These are phyloP conservation scores for Elephantulus edwardii DNA, from an alignment of 2,113 vertebrate species.

Conservation along the genomic window DNA sequence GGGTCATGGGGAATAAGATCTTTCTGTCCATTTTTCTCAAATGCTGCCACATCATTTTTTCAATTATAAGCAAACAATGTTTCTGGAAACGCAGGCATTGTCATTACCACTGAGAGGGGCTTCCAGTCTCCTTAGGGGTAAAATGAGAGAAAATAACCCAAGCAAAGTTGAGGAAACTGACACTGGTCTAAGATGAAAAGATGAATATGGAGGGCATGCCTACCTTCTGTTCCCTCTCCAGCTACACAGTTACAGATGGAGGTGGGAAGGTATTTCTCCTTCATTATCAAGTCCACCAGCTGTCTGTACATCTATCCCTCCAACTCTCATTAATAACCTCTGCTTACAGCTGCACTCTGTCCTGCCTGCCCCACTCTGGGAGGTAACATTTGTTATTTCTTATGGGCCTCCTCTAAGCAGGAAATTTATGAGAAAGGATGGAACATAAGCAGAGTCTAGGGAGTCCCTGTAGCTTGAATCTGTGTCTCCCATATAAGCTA, in stretches of 20 bases:
- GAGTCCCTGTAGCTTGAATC: background rate
- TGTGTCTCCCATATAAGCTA: background rate
- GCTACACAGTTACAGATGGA: background rate
- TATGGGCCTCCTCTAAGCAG: background rate
- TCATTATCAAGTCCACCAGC: background rate
- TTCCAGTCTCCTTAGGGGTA: background rate
- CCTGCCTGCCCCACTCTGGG: background rate
- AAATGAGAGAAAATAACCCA: background rate
- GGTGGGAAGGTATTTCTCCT: background rate
- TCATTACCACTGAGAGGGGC: too few species aligned
- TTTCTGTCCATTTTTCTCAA: background rate
- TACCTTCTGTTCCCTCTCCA: background rate
- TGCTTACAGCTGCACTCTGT: background rate
- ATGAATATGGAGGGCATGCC: fast-evolving
- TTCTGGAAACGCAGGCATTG: background rate
- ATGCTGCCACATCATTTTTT: background rate
- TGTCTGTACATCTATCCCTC: background rate
- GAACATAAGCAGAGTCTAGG: background rate
- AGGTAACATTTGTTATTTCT: background rate
- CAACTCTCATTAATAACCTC: background rate
- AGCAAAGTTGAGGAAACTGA: background rate
- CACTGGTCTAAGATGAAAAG: background rate
- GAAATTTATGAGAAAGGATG: background rate
- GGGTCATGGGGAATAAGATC: background rate
- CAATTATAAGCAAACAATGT: background rate